A percentile compares a stretch with the other conserved stretches of the same genome.
phyloP scores from a whole-genome alignment of 2,888 invertebrate species.

The Sthenelais limicola region DNA sequence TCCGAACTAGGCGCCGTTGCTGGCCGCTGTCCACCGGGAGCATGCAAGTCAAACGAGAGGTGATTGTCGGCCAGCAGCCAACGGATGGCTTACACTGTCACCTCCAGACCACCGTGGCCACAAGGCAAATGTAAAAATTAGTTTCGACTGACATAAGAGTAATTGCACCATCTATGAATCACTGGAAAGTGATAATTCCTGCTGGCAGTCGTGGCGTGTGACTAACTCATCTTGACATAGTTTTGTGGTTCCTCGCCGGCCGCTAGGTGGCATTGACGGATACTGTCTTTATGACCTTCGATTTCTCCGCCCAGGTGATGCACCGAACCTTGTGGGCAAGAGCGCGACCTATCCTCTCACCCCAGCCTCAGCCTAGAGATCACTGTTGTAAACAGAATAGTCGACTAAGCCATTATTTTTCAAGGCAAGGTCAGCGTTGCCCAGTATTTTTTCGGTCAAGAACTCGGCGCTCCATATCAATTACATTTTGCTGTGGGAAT shows the following conservation, averaged over 20 bases:
- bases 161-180: conserved; percentile 33
- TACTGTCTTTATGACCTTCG: conserved; percentile 23
- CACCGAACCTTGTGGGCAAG: background rate
- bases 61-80: background rate
- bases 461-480: no score
- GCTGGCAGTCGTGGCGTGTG: conserved; percentile 5
- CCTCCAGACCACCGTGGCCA: background rate
- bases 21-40: conserved; percentile 24
- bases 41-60: conserved; percentile 37
- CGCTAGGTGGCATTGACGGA: conserved; percentile 32
- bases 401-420: no score
- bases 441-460: no score
- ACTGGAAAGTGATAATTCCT: conserved; percentile 31
- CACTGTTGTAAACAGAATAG: no score
- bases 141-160: conserved; percentile 40
- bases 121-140: conserved; percentile 39
- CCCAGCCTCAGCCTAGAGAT: background rate
- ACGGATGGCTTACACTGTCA: background rate
- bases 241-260: background rate
- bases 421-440: no score
- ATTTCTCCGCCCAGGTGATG: background rate
- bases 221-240: conserved; percentile 7
- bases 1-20: conserved; percentile 18
- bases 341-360: background rate
- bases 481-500: no score